Percentiles rank a stretch among this genome's conserved stretches.
Conservation (phyloP, 30 jellyfish, hydroid and myxozoan genomes). For the Aurelia sp. region DNA sequence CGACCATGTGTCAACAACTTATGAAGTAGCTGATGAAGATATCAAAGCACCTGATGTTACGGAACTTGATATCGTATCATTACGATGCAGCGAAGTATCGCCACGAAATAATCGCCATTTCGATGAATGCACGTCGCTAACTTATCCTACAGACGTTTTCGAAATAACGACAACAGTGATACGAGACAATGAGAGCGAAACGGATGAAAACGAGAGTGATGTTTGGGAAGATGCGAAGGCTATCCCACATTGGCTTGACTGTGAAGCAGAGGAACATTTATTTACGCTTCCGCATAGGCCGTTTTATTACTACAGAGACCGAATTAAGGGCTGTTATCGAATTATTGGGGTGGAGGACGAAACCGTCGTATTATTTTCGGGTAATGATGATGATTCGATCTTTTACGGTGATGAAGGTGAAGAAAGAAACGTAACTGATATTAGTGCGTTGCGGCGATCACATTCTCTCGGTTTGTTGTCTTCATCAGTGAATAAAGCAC, state of each 20-base stretch:
- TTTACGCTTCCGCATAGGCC: constrained; percentile 97
- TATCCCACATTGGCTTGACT: constrained; percentile 98
- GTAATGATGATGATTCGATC: constrained; percentile 98
- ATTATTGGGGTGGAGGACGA: constrained; percentile 99
- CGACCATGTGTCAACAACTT: constrained; percentile 10
- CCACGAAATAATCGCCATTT: constrained; percentile 36
- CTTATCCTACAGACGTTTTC: constrained; percentile 79
- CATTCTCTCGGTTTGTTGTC: constrained; percentile 35
- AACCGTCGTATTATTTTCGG: constrained; percentile 95
- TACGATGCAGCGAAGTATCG: constrained; percentile 82
- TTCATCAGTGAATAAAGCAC: constrained; percentile 5
- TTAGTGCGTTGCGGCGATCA: constrained; percentile 50
- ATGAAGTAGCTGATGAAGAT: constrained; percentile 22
- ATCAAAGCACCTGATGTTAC: constrained; percentile 22
- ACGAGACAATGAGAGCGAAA: constrained; percentile 86
- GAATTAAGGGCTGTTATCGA: constrained; percentile 98
- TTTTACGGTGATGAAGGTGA: constrained; percentile 76
- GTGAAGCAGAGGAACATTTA: constrained; percentile 78
- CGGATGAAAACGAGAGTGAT: constrained; percentile 78
- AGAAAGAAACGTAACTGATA: constrained; percentile 23
- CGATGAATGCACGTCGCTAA: constrained; percentile 70
- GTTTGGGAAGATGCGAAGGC: constrained; percentile 99
- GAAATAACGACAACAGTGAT: constrained; percentile 84
- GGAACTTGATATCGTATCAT: constrained; percentile 84
- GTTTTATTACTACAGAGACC: constrained; percentile 94